Percentiles rank a stretch among this genome's conserved stretches.
Evolutionary conservation across 2,113 vertebrate genomes (phyloP).

Genomic region (Bujurquina vittata): DNA sequence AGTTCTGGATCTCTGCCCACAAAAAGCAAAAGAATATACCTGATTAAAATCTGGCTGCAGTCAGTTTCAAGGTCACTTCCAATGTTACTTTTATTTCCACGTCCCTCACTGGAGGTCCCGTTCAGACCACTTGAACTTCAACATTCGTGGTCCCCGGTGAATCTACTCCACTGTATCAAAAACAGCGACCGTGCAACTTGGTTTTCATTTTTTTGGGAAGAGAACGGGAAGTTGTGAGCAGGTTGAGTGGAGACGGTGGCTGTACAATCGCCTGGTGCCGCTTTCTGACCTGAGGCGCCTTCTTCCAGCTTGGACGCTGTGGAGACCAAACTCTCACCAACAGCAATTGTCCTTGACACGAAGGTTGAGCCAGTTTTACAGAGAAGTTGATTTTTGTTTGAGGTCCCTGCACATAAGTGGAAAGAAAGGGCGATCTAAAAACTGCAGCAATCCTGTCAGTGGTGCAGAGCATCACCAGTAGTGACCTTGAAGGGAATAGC

Average conservation of each 20-base stretch:
- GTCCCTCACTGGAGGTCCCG: not conserved
- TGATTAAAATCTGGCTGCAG: conserved; percentile 5
- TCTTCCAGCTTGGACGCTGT: not conserved
- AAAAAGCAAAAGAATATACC: not conserved
- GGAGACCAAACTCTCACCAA: not conserved
- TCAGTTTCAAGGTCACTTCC: conserved; percentile 11
- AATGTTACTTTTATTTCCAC: not conserved
- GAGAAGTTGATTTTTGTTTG: not conserved
- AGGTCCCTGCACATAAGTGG: not conserved
- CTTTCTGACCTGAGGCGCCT: not conserved
- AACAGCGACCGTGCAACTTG: not conserved
- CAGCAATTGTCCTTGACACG: not conserved
- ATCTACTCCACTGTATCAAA: not conserved
- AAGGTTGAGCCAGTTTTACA: not conserved
- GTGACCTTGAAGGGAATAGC: not conserved
- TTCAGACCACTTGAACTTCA: not conserved
- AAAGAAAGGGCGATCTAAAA: not conserved
- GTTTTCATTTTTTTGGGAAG: not conserved
- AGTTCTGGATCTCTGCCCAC: not conserved
- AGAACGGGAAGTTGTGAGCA: not conserved
- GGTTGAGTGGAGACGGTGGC: not conserved
- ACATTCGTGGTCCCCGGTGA: not conserved
- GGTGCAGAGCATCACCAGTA: not conserved
- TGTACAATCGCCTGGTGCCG: not conserved
- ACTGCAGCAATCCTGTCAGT: not conserved